These are phyloP conservation scores for Gambelia wislizenii DNA, from an alignment of 2,797 vertebrate species.

Conservation along the genomic window DNA sequence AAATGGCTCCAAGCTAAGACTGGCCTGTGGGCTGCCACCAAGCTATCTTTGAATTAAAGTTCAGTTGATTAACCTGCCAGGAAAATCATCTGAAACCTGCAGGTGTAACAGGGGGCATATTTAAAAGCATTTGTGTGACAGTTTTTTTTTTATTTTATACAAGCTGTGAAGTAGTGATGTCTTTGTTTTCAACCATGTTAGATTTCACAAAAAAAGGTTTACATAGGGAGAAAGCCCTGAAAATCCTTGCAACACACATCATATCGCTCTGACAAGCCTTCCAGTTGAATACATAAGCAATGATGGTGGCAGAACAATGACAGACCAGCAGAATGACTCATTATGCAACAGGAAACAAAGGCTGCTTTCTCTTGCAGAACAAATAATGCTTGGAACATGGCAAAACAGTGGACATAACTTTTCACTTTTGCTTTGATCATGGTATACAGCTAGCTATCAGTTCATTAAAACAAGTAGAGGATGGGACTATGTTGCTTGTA, in stretches of 20 bases:
- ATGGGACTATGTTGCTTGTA: neutral
- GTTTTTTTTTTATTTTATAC: neutral
- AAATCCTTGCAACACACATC: conserved; percentile 48
- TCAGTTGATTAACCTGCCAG: neutral
- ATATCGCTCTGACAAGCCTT: conserved; percentile 61
- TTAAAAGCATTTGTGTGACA: conserved; percentile 3
- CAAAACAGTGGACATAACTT: conserved; percentile 14
- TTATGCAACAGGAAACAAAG: conserved; percentile 56
- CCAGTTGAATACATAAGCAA: conserved; percentile 63
- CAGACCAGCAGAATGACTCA: conserved; percentile 45
- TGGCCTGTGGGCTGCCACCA: neutral
- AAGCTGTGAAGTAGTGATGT: neutral
- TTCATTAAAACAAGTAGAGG: conserved; percentile 23
- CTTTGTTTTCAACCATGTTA: conserved; percentile 43
- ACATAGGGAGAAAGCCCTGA: conserved; percentile 51
- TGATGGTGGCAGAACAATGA: conserved; percentile 54
- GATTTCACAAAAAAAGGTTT: conserved; percentile 49
- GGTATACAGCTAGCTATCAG: neutral
- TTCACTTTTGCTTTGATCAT: conserved; percentile 20
- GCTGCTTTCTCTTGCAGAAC: conserved; percentile 37
- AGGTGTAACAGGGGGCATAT: neutral
- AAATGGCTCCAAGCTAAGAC: neutral
- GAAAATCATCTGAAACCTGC: neutral
- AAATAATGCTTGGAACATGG: conserved; percentile 44
- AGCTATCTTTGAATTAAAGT: neutral